Evolutionary conservation across 2,797 vertebrate species (phyloP), one percentile per base, ranked within the genome.

Genomic region (Myotis planiceps): DNA sequence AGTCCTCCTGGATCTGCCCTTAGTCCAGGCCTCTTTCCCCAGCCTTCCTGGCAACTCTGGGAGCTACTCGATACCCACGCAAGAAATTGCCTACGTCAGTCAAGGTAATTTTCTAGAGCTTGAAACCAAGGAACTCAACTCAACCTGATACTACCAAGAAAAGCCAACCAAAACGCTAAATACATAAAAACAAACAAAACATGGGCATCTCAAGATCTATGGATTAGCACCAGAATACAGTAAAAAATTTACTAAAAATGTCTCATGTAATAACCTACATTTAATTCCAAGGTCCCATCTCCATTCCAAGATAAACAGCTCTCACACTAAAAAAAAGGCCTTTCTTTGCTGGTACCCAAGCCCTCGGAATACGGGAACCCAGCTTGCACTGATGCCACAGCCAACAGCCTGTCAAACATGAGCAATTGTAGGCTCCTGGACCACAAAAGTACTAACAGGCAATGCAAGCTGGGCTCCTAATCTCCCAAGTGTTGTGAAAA

Each of bases 241-340:
- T 87, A 29, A 66, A 34, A 15, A 60, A 12, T 14, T 9, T 93
- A 85, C 78, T 85, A 55, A 65, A 95, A 96, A 92, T 83, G 68
- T 65, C 63, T 76, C 37, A 87, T 68, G 83, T 72, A 80, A 79
- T 93, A 87, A 71, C 42, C 71, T 81, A 45, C 49, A 32, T 78
- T 96, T 75, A 95, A 88, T 95, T 88, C 23, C 55, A 86, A 83
- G 13, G 63, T 29, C 3, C 47, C 71, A 49, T 83, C 66, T 87
- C 60, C 68, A 75, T 37, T 49, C 49, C 2, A 76, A 88, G 78
- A 90, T 68, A 91, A 89, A 89, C 25, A 88, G 60, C 37, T 49
- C 58, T 74, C 23, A 23, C 49, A 37, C 79, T 88, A 14, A 55
- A 21, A n/a, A 10, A 45, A 74, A 78, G 21, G 69, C 51, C 32